phyloP scores from a whole-genome alignment of 1,140 invertebrate species.

The Drosophila sulfurigaster region DNA sequence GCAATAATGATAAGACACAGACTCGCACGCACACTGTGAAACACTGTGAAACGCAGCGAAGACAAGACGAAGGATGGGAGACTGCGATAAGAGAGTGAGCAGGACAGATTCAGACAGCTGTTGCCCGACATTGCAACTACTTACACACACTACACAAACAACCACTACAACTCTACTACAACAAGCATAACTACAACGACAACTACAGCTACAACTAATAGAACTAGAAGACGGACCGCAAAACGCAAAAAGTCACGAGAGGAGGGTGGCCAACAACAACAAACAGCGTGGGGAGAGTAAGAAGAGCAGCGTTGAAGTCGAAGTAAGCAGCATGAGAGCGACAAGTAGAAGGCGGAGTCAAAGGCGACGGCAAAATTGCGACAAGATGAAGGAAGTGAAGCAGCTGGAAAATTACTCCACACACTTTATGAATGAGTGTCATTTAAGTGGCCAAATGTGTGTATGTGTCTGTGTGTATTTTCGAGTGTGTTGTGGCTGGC shows the following conservation, averaged over 20 bases:
- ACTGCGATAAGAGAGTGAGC: background rate
- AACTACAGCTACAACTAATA: slow-evolving; percentile 6
- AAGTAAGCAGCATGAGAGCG: slow-evolving; percentile 1
- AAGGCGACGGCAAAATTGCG: slow-evolving; percentile 25
- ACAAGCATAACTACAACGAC: background rate
- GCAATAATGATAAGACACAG: slow-evolving; percentile 69
- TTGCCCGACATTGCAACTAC: slow-evolving; percentile 21
- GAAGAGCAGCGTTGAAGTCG: background rate
- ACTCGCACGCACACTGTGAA: slow-evolving; percentile 4
- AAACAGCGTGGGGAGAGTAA: background rate
- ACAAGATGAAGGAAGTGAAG: slow-evolving; percentile 48
- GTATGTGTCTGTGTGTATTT: slow-evolving; percentile 1
- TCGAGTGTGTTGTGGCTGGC: slow-evolving; percentile 5
- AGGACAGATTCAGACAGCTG: slow-evolving; percentile 44
- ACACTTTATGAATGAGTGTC: slow-evolving; percentile 72
- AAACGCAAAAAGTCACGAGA: slow-evolving; percentile 30
- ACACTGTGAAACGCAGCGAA: background rate
- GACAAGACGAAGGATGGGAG: background rate
- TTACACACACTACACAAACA: background rate
- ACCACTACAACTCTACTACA: slow-evolving; percentile 22
- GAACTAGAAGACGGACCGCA: slow-evolving; percentile 12
- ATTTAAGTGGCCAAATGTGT: slow-evolving; percentile 64
- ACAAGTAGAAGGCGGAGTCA: slow-evolving; percentile 26
- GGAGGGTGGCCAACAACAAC: background rate
- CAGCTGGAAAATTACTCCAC: slow-evolving; percentile 74